Conservation (phyloP, 2,888 invertebrate species). For the Malthinus seriepunctatus region DNA sequence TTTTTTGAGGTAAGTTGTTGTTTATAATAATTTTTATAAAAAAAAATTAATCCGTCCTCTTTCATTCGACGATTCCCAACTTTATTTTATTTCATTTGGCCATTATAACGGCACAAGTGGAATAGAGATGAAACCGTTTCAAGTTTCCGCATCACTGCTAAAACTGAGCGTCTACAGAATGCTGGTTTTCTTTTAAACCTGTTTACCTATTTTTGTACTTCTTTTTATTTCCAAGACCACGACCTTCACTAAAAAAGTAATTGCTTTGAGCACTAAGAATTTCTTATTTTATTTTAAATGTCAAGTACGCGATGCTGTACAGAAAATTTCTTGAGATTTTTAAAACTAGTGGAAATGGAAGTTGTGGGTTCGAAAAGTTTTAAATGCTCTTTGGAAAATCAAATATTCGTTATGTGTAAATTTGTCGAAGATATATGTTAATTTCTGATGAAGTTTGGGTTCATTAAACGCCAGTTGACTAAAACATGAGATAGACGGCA, state of each 20-base stretch:
- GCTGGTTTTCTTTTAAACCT: slow-evolving; percentile 26
- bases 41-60: slow-evolving; percentile 3
- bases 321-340: neutral
- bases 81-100: slow-evolving; percentile 6
- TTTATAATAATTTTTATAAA: neutral
- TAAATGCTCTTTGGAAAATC: too few species aligned
- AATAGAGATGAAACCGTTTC: slow-evolving; percentile 18
- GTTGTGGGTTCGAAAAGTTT: too few species aligned
- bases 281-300: slow-evolving; percentile 5
- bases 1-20: neutral
- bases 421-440: too few species aligned
- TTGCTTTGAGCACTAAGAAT: slow-evolving; percentile 6
- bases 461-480: too few species aligned
- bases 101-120: slow-evolving; percentile 8
- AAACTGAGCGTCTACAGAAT: slow-evolving; percentile 18
- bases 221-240: slow-evolving; percentile 24
- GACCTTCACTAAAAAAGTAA: slow-evolving; percentile 27
- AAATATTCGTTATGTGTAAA: too few species aligned
- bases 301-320: neutral
- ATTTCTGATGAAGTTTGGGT: too few species aligned
- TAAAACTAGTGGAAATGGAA: too few species aligned
- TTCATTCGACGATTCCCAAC: neutral
- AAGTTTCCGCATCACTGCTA: slow-evolving; percentile 11
- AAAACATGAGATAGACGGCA: too few species aligned
- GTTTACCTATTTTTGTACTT: slow-evolving; percentile 29